Percentiles rank a stretch among this genome's conserved stretches.
Conservation (phyloP, 2,113 vertebrate genomes). For the Glaucomys volans region DNA sequence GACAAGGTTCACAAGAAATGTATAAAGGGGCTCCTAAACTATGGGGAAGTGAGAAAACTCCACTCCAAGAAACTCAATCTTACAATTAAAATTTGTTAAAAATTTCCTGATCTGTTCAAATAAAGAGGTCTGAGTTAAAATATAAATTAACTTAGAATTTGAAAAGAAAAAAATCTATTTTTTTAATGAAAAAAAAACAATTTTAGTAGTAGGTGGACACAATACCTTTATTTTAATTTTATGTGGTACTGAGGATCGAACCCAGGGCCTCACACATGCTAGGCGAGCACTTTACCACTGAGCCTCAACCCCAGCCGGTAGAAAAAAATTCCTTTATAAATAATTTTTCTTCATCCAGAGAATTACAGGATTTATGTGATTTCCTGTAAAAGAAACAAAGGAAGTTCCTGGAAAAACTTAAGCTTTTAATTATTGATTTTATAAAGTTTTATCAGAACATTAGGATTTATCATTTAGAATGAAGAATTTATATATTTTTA, state of each 20-base stretch:
- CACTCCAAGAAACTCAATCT: background rate
- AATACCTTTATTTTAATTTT: no score
- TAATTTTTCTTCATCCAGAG: slow-evolving; percentile 1
- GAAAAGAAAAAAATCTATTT: background rate
- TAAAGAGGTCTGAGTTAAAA: background rate
- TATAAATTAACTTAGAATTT: slow-evolving; percentile 25
- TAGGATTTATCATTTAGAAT: background rate
- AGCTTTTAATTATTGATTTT: background rate
- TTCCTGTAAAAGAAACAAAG: slow-evolving; percentile 37
- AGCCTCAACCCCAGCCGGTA: background rate
- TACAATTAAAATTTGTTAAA: background rate
- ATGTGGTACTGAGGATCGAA: no score
- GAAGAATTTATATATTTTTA: background rate
- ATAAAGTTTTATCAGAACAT: background rate
- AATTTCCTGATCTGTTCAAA: background rate
- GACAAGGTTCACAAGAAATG: background rate
- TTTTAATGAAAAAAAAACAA: no score
- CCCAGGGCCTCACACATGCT: no score
- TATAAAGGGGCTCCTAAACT: background rate
- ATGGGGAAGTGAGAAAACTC: background rate
- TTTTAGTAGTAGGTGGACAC: no score
- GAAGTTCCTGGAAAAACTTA: background rate
- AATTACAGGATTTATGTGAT: background rate
- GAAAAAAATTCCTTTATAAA: background rate
- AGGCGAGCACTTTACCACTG: no score